Percentiles rank a stretch among this genome's conserved stretches.
Conservation (phyloP, 2,797 vertebrate genomes). For the Crenuchus spilurus region DNA sequence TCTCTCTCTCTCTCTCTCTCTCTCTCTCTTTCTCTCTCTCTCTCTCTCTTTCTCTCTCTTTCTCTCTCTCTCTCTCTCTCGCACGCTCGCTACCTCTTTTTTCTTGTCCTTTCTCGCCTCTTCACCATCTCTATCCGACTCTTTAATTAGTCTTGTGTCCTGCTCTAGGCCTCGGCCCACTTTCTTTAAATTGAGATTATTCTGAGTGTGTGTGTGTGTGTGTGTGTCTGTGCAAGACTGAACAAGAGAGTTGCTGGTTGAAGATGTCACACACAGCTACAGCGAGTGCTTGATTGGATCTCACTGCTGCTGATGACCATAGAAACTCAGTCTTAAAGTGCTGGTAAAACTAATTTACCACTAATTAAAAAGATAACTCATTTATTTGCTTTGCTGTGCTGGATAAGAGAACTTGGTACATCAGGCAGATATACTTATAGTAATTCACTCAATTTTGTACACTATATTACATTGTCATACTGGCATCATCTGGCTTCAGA, state of each 20-base stretch:
- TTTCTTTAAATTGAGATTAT: slow-evolving; percentile 32
- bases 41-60: slow-evolving; percentile 8
- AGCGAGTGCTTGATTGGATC: neutral
- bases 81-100: neutral
- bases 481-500: no score
- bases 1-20: slow-evolving; percentile 8
- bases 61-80: neutral
- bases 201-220: slow-evolving; percentile 8
- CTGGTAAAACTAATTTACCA: no score
- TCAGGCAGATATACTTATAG: no score
- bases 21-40: neutral
- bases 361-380: no score
- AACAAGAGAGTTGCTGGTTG: neutral
- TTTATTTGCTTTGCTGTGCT: no score
- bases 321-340: no score
- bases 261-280: neutral
- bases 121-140: slow-evolving; percentile 15
- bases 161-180: slow-evolving; percentile 42
- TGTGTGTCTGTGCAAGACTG: no score
- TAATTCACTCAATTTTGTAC: no score
- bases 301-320: neutral
- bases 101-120: neutral
- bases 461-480: no score
- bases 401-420: no score
- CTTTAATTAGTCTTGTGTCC: slow-evolving; percentile 40